Conservation (phyloP, 2,888 invertebrate species). For the Keiferia lycopersicella region DNA sequence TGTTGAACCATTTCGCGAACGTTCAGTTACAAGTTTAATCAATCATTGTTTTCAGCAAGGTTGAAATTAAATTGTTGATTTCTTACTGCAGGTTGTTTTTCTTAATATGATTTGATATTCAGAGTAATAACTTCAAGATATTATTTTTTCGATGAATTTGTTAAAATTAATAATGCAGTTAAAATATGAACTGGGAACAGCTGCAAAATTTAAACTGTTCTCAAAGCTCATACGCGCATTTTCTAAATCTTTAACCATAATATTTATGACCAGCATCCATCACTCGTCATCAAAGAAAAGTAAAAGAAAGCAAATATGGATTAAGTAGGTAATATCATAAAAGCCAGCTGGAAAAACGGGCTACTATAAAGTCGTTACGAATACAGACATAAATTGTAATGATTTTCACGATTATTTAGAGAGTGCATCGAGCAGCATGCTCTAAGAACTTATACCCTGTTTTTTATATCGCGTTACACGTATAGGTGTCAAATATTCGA, state of each 20-base stretch:
- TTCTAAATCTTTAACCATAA: not conserved
- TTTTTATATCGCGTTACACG: too few relatives aligned
- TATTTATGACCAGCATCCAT: not conserved
- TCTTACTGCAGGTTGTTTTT: not conserved
- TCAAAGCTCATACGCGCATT: not conserved
- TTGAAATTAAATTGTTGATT: not conserved
- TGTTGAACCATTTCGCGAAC: slow-evolving; percentile 21
- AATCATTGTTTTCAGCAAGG: slow-evolving; percentile 3
- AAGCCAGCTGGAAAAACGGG: not conserved
- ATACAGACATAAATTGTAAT: too few relatives aligned
- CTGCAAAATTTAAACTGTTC: not conserved
- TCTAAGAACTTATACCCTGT: too few relatives aligned
- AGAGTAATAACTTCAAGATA: too few relatives aligned
- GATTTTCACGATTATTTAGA: too few relatives aligned
- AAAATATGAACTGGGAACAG: not conserved
- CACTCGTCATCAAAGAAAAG: not conserved
- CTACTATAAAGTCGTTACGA: not conserved
- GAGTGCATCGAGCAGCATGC: not conserved
- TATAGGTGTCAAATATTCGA: too few relatives aligned
- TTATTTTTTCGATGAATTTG: too few relatives aligned
- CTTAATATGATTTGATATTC: not conserved
- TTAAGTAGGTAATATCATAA: not conserved
- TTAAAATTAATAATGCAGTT: too few relatives aligned
- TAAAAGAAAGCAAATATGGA: not conserved
- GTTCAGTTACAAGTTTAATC: slow-evolving; percentile 10